Evolutionary conservation across 2,113 vertebrate species (phyloP).

Genomic region (Stercorarius parasiticus): DNA sequence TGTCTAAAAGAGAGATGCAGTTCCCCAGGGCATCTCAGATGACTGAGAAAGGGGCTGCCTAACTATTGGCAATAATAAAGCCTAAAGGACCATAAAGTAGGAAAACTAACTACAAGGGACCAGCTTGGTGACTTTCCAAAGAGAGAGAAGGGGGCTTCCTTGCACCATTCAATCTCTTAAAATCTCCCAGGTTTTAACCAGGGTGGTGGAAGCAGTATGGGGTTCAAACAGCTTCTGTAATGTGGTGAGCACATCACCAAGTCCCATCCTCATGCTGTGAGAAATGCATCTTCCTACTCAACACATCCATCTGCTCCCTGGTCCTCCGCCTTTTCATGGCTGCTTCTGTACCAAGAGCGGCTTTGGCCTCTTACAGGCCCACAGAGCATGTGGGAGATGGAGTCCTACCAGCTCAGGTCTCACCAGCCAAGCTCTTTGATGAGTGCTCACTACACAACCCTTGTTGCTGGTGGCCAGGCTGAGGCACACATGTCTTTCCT

Average conservation of each 20-base stretch:
- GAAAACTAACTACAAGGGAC: not conserved
- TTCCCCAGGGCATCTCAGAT: not conserved
- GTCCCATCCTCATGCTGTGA: rapidly evolving
- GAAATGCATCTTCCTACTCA: not conserved
- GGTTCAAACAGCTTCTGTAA: not conserved
- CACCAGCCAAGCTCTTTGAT: not conserved
- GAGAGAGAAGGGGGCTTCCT: not conserved
- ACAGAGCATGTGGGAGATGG: not conserved
- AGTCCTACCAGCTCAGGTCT: not conserved
- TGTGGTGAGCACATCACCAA: not conserved
- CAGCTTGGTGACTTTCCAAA: not conserved
- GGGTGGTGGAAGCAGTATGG: not conserved
- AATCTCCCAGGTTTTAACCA: not conserved
- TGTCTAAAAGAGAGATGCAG: not conserved
- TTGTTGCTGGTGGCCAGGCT: not conserved
- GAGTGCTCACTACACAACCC: not conserved
- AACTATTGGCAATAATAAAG: not conserved
- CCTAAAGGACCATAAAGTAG: not conserved
- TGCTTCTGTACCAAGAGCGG: not conserved
- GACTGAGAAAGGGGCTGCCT: not conserved
- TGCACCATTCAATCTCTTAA: not conserved
- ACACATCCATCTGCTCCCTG: not conserved
- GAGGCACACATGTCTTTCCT: not conserved
- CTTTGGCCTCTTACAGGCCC: not conserved
- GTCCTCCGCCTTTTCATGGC: not conserved